Percentiles rank a stretch among this genome's conserved stretches.
Evolutionary conservation across 2,888 invertebrate genomes (phyloP).

Genomic region (Rhabditophanes sp.): DNA sequence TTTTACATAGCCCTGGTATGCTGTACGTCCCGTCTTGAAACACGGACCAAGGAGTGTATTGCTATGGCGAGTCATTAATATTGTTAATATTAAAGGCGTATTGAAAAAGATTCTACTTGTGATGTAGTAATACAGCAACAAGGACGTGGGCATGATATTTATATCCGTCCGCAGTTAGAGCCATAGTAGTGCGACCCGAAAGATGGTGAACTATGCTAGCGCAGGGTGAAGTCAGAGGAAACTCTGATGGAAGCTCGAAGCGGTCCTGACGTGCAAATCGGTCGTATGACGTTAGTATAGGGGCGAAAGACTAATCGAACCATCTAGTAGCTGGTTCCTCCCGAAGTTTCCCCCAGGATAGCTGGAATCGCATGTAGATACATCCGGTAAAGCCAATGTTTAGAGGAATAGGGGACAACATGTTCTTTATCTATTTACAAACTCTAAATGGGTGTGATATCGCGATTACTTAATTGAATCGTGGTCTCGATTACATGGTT

Average conservation of each 20-base stretch:
- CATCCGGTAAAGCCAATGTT: conserved; percentile 63
- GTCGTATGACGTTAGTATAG: conserved; percentile 62
- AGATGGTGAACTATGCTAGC: conserved; percentile 61
- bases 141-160: conserved; percentile 51
- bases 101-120: conserved; percentile 52
- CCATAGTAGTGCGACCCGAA: conserved; percentile 59
- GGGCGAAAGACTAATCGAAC: conserved; percentile 57
- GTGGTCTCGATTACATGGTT: conserved; percentile 48
- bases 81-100: conserved; percentile 53
- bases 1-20: conserved; percentile 2
- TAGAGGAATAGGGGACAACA: conserved; percentile 58
- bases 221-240: conserved; percentile 58
- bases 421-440: conserved; percentile 61
- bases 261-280: conserved; percentile 65
- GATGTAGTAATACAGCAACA: conserved; percentile 47
- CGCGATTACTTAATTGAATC: conserved; percentile 41
- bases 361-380: conserved; percentile 45
- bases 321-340: conserved; percentile 63
- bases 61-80: conserved; percentile 59
- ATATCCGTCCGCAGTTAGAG: conserved; percentile 51
- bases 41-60: conserved; percentile 62
- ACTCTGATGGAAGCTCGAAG: conserved; percentile 59
- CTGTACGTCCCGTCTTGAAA: conserved; percentile 60
- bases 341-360: conserved; percentile 49
- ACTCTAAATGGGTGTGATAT: conserved; percentile 61